A percentile compares a stretch with the other conserved stretches of the same genome.
Conservation (phyloP, 1,140 invertebrate genomes). For the Chrysomallon squamiferum region DNA sequence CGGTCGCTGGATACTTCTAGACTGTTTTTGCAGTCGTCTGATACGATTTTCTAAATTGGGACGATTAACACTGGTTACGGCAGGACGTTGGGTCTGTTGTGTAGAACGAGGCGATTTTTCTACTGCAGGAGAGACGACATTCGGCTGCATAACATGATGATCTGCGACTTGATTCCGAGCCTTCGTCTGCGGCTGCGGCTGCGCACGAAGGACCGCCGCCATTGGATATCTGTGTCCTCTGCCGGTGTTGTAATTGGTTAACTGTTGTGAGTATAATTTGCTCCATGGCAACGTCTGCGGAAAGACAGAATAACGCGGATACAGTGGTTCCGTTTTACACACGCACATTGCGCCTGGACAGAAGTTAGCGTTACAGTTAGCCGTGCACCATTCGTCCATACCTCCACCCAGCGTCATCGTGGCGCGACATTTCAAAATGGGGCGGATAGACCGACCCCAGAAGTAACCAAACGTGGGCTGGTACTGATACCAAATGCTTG, state of each 20-base stretch:
- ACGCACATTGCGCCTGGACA: slow-evolving; percentile 26
- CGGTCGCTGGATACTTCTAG: not conserved
- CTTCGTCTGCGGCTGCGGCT: not conserved
- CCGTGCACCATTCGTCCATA: slow-evolving; percentile 39
- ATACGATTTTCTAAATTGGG: not conserved
- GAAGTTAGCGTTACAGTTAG: slow-evolving; percentile 39
- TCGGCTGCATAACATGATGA: not conserved
- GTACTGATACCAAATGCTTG: not conserved
- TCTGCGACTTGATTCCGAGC: not conserved
- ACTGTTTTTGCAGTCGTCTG: not conserved
- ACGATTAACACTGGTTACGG: not conserved
- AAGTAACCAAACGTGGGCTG: not conserved
- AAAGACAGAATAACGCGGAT: not conserved
- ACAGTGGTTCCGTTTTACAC: slow-evolving; percentile 1
- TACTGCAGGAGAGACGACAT: not conserved
- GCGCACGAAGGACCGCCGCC: not conserved
- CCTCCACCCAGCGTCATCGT: slow-evolving; percentile 20
- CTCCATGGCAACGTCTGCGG: not conserved
- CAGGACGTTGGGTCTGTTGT: not conserved
- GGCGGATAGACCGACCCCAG: not conserved
- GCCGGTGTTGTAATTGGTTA: not conserved
- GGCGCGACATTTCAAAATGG: slow-evolving; percentile 14
- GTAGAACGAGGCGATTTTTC: not conserved
- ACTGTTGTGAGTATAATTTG: not conserved
- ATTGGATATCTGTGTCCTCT: not conserved